Percentiles rank a stretch among this genome's conserved stretches.
phyloP scores from a whole-genome alignment of 2,888 invertebrate species.

The Lasioglossum leucozonium region DNA sequence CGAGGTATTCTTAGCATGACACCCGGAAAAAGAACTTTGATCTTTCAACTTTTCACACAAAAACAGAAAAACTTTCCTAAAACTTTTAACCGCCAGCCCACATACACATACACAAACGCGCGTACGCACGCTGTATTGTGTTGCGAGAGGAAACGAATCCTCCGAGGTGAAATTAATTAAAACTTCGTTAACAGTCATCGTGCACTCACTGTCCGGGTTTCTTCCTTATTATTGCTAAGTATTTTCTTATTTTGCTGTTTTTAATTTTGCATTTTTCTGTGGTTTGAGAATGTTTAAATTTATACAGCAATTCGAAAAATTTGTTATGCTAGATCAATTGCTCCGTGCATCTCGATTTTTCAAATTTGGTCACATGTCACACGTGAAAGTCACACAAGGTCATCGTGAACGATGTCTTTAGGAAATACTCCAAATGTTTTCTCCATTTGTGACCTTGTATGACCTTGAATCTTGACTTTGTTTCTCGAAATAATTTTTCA shows the following conservation, averaged over 20 bases:
- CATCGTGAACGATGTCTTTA: too few relatives aligned
- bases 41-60: slow-evolving; percentile 19
- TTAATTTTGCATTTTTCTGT: too few relatives aligned
- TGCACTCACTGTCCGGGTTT: slow-evolving; percentile 4
- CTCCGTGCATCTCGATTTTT: not conserved
- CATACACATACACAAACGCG: too few relatives aligned
- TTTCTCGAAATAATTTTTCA: too few relatives aligned
- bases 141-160: slow-evolving; percentile 23
- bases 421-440: too few relatives aligned
- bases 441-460: too few relatives aligned
- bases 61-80: slow-evolving; percentile 44
- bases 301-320: not conserved
- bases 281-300: not conserved
- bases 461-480: too few relatives aligned
- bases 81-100: slow-evolving; percentile 54
- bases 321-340: not conserved
- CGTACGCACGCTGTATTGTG: not conserved
- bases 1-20: slow-evolving; percentile 24
- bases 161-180: slow-evolving; percentile 64
- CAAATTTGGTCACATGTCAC: too few relatives aligned
- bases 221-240: slow-evolving; percentile 13
- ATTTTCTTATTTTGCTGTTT: too few relatives aligned
- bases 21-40: slow-evolving; percentile 36
- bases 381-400: too few relatives aligned
- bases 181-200: slow-evolving; percentile 63